These are phyloP conservation scores for Trochalopteron elliotii DNA, from an alignment of 2,113 vertebrate species.

Conservation along the genomic window DNA sequence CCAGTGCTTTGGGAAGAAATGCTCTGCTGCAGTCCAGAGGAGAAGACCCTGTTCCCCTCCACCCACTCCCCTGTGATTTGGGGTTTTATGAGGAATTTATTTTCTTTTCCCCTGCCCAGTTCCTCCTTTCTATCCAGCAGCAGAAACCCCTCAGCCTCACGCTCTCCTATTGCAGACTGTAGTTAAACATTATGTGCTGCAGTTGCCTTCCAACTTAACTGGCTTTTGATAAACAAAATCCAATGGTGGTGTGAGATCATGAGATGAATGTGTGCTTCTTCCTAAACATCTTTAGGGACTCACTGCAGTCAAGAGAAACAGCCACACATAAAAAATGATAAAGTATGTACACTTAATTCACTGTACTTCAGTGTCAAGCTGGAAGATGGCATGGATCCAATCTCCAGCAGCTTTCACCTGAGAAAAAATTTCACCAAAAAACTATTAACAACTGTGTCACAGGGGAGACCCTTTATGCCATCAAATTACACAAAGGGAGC, in stretches of 20 bases:
- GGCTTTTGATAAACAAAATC: not conserved
- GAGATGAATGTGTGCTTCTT: not conserved
- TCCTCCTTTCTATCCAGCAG: not conserved
- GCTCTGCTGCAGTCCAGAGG: not conserved
- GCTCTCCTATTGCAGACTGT: rapidly evolving
- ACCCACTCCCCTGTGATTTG: not conserved
- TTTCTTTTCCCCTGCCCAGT: not conserved
- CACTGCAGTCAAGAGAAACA: not conserved
- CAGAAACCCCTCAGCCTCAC: not conserved
- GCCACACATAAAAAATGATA: not conserved
- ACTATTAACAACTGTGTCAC: not conserved
- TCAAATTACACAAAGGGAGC: not conserved
- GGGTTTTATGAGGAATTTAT: not conserved
- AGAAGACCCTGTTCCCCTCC: not conserved
- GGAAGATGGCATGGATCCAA: not conserved
- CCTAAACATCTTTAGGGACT: not conserved
- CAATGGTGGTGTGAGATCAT: not conserved
- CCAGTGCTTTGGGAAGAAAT: not conserved
- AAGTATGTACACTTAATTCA: not conserved
- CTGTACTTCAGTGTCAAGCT: not conserved
- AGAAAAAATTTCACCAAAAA: not conserved
- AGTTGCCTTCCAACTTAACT: not conserved
- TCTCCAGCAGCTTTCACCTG: not conserved
- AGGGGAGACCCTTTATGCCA: not conserved
- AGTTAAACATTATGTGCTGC: not conserved